phyloP scores from a whole-genome alignment of 2,113 vertebrate genomes.

The Mormyrus iriodes region DNA sequence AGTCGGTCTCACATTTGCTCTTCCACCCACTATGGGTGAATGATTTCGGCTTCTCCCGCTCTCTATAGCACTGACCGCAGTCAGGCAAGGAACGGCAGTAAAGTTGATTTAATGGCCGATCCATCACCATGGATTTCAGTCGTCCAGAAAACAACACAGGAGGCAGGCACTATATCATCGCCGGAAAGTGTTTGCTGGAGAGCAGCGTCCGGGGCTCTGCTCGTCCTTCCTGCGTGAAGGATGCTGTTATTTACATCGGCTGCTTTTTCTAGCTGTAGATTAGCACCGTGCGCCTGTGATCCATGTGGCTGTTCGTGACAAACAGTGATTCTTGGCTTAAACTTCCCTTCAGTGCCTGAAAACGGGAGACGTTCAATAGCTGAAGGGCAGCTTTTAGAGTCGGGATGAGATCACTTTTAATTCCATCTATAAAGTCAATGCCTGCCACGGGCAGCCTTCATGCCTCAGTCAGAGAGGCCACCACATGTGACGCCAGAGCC shows the following conservation, averaged over 20 bases:
- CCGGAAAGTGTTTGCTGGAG: neutral
- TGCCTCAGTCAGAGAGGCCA: neutral
- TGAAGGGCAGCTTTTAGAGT: neutral
- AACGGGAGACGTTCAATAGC: neutral
- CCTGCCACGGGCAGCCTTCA: neutral
- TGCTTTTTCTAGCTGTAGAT: neutral
- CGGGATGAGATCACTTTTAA: neutral
- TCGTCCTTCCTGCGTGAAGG: neutral
- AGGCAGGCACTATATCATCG: neutral
- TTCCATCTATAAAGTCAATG: neutral
- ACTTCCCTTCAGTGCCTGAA: neutral
- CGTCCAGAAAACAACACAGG: neutral
- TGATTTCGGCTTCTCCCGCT: neutral
- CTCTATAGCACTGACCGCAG: neutral
- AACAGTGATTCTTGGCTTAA: neutral
- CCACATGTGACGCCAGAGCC: neutral
- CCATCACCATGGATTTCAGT: neutral
- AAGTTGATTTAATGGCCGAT: neutral
- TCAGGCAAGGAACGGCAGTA: neutral
- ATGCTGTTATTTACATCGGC: neutral
- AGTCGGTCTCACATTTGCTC: neutral
- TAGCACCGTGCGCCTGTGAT: neutral
- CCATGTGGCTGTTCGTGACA: neutral
- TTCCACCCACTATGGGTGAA: neutral
- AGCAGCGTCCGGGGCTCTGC: neutral